Evolutionary conservation across 2,888 invertebrate species (phyloP), one percentile per base, ranked within the genome.

Genomic region (Anagyrus pseudococci): DNA sequence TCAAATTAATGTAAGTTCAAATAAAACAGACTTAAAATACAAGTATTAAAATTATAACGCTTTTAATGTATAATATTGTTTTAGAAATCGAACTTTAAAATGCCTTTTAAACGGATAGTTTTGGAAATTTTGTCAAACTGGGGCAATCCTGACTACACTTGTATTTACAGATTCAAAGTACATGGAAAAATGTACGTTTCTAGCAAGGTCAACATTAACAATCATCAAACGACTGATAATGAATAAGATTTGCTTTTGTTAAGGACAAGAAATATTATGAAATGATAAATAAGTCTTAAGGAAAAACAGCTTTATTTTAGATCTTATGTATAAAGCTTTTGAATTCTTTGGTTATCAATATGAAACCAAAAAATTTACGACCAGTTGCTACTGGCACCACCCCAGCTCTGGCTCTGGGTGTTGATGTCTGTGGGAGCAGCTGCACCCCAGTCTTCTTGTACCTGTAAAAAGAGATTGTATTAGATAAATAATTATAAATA

Each of bases 361-460:
- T 48, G 29, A 29, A 46, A 69, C 53, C 54, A 64, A 62, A 62
- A 62, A 43, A 41, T 64, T 76, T 74, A 77, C 78, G 78, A 78
- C 57, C 73, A 75, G 76, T 86, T 86, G 68, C 83, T 83, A 37
- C 84, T 81, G 44, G 86, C 81, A 66, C 86, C 85, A 68, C 87
- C 88, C 89, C 89, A 88, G 48, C 85, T 86, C 6, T 86, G 84
- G 3, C 78, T 67, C 57, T 75, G 58, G 33, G 49, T 48, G 13
- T 20, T 8, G 6, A 25, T 20, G 2, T 57, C 54, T 1, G 71
- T 46, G 67, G 75, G 33, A 0, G 85, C 80, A 1, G 83, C 74
- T 4, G 83, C 77, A 0, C 84, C 81, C 85, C 87, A 87, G 74
- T 88, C 87, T 64, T 86, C 86, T 77, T 84, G 84, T 0, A 84